Evolutionary conservation across 2,888 invertebrate genomes (phyloP).

Genomic region (Thymelicus sylvestris): DNA sequence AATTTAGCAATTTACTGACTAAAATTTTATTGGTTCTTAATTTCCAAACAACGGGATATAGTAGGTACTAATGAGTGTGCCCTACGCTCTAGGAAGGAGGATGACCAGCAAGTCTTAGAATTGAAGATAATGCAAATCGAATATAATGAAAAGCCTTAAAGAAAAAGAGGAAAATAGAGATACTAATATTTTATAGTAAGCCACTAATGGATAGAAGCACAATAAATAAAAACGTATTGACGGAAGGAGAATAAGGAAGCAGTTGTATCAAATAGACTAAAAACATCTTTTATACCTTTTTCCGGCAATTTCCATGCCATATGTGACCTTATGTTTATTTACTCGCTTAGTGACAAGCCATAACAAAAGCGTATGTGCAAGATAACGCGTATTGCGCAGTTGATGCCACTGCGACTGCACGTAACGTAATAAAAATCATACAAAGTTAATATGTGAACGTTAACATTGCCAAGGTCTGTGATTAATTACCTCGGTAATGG

Average conservation of each 20-base stretch:
- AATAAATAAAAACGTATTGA: too few relatives aligned
- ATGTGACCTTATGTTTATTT: neutral
- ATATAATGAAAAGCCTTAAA: too few relatives aligned
- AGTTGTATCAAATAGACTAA: neutral
- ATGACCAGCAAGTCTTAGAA: too few relatives aligned
- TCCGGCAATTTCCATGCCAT: slow-evolving; percentile 1
- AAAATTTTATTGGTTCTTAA: neutral
- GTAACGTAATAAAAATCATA: slow-evolving; percentile 14
- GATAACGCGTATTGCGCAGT: slow-evolving; percentile 31
- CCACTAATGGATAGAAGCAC: neutral
- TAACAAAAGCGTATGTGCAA: slow-evolving; percentile 18
- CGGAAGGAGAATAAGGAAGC: neutral
- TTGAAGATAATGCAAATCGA: too few relatives aligned
- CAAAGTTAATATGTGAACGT: slow-evolving; percentile 16
- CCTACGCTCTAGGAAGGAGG: too few relatives aligned
- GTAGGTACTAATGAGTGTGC: too few relatives aligned
- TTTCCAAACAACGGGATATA: too few relatives aligned
- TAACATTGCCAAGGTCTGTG: slow-evolving; percentile 19
- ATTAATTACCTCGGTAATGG: neutral
- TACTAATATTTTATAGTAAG: too few relatives aligned
- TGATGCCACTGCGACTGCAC: neutral
- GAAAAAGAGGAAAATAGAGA: too few relatives aligned
- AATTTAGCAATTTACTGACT: neutral
- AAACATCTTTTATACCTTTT: neutral
- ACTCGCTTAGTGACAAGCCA: slow-evolving; percentile 8